phyloP scores from a whole-genome alignment of 2,113 vertebrate species.

The Gasterosteus nipponicus region DNA sequence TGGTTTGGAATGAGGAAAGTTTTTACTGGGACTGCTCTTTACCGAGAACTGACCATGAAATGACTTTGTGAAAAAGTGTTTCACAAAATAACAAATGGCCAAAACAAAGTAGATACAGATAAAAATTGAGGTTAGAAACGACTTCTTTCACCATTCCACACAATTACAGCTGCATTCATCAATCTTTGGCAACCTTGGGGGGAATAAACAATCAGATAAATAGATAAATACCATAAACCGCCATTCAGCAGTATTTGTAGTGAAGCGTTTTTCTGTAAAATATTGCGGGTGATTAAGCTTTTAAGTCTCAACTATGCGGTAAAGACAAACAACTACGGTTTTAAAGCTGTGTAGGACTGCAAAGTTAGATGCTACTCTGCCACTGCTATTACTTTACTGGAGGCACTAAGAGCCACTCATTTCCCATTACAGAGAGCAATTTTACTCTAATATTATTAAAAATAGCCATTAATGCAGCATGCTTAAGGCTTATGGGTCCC shows the following conservation, averaged over 20 bases:
- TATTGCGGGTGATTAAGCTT: neutral
- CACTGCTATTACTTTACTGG: neutral
- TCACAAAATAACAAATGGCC: neutral
- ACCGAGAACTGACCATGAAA: neutral
- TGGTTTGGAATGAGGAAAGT: slow-evolving; percentile 4
- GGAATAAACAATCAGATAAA: neutral
- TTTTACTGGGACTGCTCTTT: neutral
- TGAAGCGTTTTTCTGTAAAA: neutral
- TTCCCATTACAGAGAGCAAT: neutral
- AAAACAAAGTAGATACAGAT: neutral
- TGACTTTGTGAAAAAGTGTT: too few species aligned
- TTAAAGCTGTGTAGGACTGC: neutral
- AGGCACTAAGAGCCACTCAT: neutral
- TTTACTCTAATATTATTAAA: slow-evolving; percentile 20
- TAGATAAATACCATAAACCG: neutral
- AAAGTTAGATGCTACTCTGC: neutral
- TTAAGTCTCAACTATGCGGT: neutral
- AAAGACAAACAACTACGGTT: neutral
- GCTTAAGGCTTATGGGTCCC: neutral
- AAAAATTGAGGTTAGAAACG: neutral
- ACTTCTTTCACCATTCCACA: neutral
- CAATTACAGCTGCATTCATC: neutral
- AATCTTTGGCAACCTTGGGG: neutral
- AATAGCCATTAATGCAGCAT: slow-evolving; percentile 8
- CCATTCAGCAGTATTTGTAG: neutral